These are phyloP conservation scores for Pantherophis alleghaniensis DNA, from an alignment of 2,797 vertebrate genomes.

Conservation along the genomic window DNA sequence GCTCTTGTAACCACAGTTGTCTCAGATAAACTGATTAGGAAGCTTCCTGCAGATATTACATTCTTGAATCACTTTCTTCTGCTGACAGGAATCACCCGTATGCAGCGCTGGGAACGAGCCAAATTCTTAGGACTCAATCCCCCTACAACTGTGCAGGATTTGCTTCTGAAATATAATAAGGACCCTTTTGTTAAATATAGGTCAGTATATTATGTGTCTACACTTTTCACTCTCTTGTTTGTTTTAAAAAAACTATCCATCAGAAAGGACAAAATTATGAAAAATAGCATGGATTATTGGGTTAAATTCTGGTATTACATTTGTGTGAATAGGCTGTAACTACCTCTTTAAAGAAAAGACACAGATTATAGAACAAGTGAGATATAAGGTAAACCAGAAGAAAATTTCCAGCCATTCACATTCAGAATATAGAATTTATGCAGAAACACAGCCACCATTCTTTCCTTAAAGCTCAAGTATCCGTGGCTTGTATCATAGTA, in stretches of 20 bases:
- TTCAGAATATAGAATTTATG: neutral
- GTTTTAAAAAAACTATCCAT: neutral
- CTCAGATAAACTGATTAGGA: neutral
- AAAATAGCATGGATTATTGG: too few relatives aligned
- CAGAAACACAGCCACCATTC: neutral
- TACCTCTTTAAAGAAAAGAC: too few relatives aligned
- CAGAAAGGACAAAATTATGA: neutral
- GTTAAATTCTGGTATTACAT: neutral
- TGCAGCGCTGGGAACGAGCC: conserved; percentile 87
- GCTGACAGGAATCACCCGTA: conserved; percentile 80
- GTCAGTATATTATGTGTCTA: conserved; percentile 52
- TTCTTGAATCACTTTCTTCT: neutral
- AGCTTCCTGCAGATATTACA: neutral
- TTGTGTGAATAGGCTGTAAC: neutral
- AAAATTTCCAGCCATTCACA: neutral
- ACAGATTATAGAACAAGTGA: neutral
- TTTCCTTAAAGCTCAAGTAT: neutral
- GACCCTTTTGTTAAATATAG: conserved; percentile 72
- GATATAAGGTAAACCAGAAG: neutral
- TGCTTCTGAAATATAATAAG: conserved; percentile 70
- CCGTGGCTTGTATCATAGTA: neutral
- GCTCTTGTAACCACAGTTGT: neutral
- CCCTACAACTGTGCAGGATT: conserved; percentile 72
- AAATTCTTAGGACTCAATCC: conserved; percentile 79
- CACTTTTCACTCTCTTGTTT: too few relatives aligned